phyloP scores from a whole-genome alignment of 64 coral and sea anemone genomes.

The Acropora tenuis region DNA sequence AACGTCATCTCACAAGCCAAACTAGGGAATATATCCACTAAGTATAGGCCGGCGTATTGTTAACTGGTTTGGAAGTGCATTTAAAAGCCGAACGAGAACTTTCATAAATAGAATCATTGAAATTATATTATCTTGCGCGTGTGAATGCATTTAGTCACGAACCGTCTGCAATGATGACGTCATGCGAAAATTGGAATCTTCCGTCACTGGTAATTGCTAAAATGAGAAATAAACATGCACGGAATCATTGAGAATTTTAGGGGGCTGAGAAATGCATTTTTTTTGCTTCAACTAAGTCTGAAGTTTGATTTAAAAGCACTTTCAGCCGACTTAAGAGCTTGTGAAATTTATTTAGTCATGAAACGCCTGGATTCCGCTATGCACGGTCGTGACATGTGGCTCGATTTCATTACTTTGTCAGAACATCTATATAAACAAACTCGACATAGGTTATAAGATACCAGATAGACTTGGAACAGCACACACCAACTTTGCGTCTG shows the following conservation, averaged over 20 bases:
- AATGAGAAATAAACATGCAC: neutral
- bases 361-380: neutral
- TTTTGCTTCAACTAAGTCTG: neutral
- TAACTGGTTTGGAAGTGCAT: no score
- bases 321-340: neutral
- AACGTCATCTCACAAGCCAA: no score
- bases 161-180: no score
- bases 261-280: neutral
- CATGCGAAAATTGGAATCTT: no score
- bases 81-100: no score
- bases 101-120: no score
- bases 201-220: neutral
- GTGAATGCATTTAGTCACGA: no score
- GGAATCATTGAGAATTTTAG: neutral
- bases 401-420: neutral
- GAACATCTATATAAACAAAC: neutral
- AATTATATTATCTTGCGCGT: no score
- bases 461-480: neutral
- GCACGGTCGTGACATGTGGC: neutral
- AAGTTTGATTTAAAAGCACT: neutral
- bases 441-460: neutral
- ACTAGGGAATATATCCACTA: no score
- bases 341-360: neutral
- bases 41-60: no score
- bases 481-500: neutral